Evolutionary conservation across 1,140 invertebrate genomes (phyloP), one percentile per base, ranked within the genome.

Genomic region (Teleogryllus occipitalis): DNA sequence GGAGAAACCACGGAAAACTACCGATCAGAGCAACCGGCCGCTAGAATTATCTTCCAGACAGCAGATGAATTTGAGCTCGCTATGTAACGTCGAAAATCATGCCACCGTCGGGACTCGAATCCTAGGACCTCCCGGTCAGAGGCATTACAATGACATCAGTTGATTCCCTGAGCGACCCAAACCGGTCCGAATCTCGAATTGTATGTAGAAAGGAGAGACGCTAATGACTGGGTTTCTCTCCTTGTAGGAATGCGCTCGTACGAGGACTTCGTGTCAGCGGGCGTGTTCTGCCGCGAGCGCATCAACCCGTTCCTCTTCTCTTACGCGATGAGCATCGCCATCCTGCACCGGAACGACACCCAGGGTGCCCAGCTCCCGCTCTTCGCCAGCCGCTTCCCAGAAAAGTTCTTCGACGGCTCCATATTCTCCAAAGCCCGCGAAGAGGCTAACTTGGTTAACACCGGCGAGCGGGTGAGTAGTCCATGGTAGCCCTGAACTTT

Each of bases 271-370:
- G 84, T 91, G 80, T 93, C 93, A 0, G 86, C 92, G 12, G 89
- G 90, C 10, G 90, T 92, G 7, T 95, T 92, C 83, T 91, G 90
- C 80, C 90, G 93, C 72, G 91, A 94, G 83, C 90, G 92, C 27
- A 85, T 94, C 49, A 95, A 95, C 84, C 91, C 93, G 0, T 91
- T 92, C 83, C 85, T 95, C 86, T 95, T 94, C 86, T 92, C 93
- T 84, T 95, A 95, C 83, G 91, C 91, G 8, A 86, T 92, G 5
- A 93, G 93, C 0, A 93, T 95, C 27, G 93, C 93, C 0, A 87
- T 94, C 47, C 83, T 94, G 74, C 92, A 95, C 88, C 91, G 93
- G 39, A 87, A 89, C 0, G 94, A 95, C 82, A 95, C 93, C 0
- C 92, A 92, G 83, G 87, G 91, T 78, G 79, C 95, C 6, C 89